These are phyloP conservation scores for Hyperopisus bebe DNA, from an alignment of 2,113 vertebrate genomes.

Conservation along the genomic window DNA sequence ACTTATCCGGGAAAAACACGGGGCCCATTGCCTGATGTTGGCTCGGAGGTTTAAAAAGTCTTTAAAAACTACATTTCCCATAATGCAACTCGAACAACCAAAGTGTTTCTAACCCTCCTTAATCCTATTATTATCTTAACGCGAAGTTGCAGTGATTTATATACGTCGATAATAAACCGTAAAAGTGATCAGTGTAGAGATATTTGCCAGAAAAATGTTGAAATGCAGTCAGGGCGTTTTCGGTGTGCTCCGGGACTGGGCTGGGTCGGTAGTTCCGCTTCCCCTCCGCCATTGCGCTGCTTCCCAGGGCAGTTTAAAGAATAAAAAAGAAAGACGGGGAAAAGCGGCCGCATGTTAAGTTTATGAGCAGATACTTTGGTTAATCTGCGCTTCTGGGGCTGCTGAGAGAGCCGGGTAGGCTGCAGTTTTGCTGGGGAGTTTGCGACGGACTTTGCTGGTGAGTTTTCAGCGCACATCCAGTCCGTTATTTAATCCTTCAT, in stretches of 20 bases:
- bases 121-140: not conserved
- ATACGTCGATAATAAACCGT: not conserved
- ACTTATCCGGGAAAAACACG: not conserved
- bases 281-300: constrained; percentile 56
- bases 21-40: not conserved
- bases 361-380: constrained; percentile 21
- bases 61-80: constrained; percentile 28
- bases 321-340: constrained; percentile 31
- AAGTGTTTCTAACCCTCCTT: not conserved
- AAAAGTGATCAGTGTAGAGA: not conserved
- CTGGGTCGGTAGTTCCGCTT: constrained; percentile 62
- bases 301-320: constrained; percentile 35
- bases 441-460: constrained; percentile 20
- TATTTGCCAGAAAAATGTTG: not conserved
- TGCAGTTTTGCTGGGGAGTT: constrained; percentile 15
- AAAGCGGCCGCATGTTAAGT: not conserved
- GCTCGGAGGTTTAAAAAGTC: not conserved
- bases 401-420: not conserved
- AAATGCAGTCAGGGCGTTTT: constrained; percentile 30
- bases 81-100: constrained; percentile 16
- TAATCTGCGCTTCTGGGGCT: not conserved
- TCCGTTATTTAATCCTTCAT: constrained; percentile 2
- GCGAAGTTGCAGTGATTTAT: not conserved
- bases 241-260: constrained; percentile 34
- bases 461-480: not conserved